Evolutionary conservation across 2,113 vertebrate species (phyloP), one percentile per base, ranked within the genome.

Genomic region (Oncorhynchus tshawytscha): DNA sequence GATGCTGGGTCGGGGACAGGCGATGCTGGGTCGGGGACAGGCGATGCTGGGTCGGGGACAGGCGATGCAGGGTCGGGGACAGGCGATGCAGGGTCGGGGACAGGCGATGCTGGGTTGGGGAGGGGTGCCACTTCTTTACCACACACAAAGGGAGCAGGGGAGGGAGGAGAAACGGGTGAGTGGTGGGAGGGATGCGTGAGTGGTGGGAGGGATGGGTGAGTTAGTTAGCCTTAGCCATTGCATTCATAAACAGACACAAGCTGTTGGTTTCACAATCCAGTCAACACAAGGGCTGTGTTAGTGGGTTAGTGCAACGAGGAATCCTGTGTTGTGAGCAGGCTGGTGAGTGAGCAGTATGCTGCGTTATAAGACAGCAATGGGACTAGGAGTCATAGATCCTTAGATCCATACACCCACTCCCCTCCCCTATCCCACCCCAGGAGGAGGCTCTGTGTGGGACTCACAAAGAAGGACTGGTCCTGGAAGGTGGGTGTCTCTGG

Each of bases 391-490:
- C 39, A 45, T 9, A 45, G 39, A 45, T 45, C 8, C 39, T 45
- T 22, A 62, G 59, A 22, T n/a, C 64, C 64, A 27, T 20, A 20
- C 27, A 20, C 67, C 39, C 39, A 9, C 13, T 49, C 57, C 9
- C 39, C 39, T 45, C 39, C 39, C 39, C 39, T 11, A 45, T 45
- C 39, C 24, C 16, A 4, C 54, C 49, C 70, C 70, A 29, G 39
- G 9, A 67, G 29, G 65, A 67, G 15, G 27, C 59, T 39, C 12
- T 31, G 7, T 54, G 25, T 22, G 27, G 71, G 25, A 95, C 97
- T 98, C 93, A 99, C 98, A 78, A 99, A 99, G 90, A 99, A 98
- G n/a, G 96, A 90, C 72, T 94, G 93, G 72, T 98, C 96, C 91
- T 96, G 97, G 93, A 97, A 97, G 82, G 94, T 95, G 81, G 98